Conservation (phyloP, 2,888 invertebrate genomes). For the Pyrocoelia pectoralis region DNA sequence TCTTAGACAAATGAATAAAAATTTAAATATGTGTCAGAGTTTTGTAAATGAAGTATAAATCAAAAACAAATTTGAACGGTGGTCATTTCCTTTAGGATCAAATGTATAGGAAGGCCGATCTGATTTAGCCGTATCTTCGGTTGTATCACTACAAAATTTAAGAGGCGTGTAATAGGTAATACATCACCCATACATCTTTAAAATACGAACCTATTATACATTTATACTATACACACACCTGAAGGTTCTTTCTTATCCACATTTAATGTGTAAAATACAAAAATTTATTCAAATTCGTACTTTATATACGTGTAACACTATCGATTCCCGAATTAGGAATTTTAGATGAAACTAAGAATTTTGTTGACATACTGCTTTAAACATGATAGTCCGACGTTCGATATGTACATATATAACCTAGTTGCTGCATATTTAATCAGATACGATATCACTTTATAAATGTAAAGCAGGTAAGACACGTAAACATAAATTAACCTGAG, state of each 20-base stretch:
- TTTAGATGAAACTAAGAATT: neutral
- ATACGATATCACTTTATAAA: conserved; percentile 37
- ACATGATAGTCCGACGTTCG: conserved; percentile 23
- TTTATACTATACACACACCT: conserved; percentile 10
- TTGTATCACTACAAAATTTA: conserved; percentile 23
- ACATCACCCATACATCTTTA: conserved; percentile 19
- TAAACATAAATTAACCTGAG: conserved; percentile 38
- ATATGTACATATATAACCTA: conserved; percentile 35
- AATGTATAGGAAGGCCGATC: conserved; percentile 10
- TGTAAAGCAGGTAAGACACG: conserved; percentile 39
- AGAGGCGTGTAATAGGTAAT: conserved; percentile 29
- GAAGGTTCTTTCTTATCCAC: neutral
- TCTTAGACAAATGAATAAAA: neutral
- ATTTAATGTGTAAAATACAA: conserved; percentile 1
- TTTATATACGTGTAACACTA: too few species aligned
- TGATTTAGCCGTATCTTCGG: conserved; percentile 13
- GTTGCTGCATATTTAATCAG: conserved; percentile 36
- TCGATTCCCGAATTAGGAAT: too few species aligned
- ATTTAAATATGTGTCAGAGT: neutral
- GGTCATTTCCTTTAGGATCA: neutral
- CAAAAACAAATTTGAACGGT: neutral
- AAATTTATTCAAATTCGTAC: too few species aligned
- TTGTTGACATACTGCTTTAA: conserved; percentile 18
- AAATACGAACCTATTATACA: conserved; percentile 13
- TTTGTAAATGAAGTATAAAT: conserved; percentile 1